These are phyloP conservation scores for Megalurothrips usitatus DNA, from an alignment of 2,888 invertebrate genomes.

Conservation along the genomic window DNA sequence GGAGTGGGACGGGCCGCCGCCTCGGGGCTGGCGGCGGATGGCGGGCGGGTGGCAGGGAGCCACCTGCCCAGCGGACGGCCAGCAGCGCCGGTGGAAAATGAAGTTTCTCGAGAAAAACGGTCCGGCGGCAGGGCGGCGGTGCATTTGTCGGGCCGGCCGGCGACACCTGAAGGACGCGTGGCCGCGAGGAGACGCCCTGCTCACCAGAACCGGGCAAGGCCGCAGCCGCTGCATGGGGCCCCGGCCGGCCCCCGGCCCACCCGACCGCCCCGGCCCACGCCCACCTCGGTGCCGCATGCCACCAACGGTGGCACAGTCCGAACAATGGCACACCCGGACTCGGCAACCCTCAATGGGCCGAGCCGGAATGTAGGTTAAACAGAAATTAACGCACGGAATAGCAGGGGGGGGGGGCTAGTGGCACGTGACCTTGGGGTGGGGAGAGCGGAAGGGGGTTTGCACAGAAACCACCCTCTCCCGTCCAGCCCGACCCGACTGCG, in stretches of 20 bases:
- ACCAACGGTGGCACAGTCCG: not conserved
- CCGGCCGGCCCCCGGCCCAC: not conserved
- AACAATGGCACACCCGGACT: not conserved
- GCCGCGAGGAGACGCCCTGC: no score
- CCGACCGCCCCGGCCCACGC: not conserved
- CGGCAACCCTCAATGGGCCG: not conserved
- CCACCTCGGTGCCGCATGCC: not conserved
- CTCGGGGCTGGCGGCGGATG: no score
- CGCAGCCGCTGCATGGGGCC: not conserved
- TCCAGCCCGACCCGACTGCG: no score
- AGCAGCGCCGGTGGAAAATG: not conserved
- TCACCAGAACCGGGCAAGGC: not conserved
- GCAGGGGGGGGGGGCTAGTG: not conserved
- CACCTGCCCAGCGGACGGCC: not conserved
- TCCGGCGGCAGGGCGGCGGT: no score
- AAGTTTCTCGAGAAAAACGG: no score
- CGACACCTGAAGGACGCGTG: no score
- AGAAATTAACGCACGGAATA: not conserved
- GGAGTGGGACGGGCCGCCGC: no score
- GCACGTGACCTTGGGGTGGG: not conserved
- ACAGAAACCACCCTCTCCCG: no score
- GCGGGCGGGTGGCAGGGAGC: no score
- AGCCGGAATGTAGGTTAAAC: slow-evolving; percentile 18
- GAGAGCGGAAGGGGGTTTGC: not conserved
- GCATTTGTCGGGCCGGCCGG: no score